Evolutionary conservation across 1,140 invertebrate genomes (phyloP).

Genomic region (Macrobrachium nipponense): DNA sequence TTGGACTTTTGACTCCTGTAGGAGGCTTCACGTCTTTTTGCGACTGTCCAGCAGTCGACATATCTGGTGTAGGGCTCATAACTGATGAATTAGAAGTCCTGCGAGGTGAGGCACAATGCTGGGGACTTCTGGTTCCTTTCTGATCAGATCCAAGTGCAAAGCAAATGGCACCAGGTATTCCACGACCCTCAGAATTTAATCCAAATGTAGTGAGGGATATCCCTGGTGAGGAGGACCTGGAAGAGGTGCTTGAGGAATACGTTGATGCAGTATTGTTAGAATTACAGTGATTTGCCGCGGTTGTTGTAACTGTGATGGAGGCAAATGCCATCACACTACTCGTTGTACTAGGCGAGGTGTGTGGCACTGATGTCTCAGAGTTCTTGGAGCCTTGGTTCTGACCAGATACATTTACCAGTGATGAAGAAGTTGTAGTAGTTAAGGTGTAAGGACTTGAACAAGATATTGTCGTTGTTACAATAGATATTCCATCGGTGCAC

Average conservation of each 20-base stretch:
- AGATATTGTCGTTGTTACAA: neutral
- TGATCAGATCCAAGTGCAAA: conserved; percentile 55
- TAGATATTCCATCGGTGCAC: neutral
- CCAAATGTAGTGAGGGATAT: conserved; percentile 63
- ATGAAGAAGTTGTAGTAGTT: neutral
- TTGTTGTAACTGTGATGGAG: conserved; percentile 53
- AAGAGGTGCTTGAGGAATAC: conserved; percentile 52
- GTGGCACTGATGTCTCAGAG: neutral
- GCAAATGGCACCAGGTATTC: conserved; percentile 61
- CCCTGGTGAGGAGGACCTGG: conserved; percentile 63
- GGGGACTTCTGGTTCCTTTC: conserved; percentile 34
- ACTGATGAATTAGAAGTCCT: conserved; percentile 29
- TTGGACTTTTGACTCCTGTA: conserved; percentile 50
- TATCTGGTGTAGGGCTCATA: conserved; percentile 35
- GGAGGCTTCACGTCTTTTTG: conserved; percentile 30
- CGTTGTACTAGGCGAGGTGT: neutral
- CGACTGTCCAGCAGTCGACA: conserved; percentile 4
- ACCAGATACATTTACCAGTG: too few species aligned
- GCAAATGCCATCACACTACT: conserved; percentile 40
- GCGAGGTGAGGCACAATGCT: conserved; percentile 6
- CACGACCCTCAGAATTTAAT: conserved; percentile 60
- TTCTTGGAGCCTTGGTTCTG: neutral
- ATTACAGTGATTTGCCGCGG: conserved; percentile 19
- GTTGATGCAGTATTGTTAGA: conserved; percentile 16
- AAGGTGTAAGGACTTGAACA: neutral